phyloP scores from a whole-genome alignment of 1,140 invertebrate species.

The Pseudomyrmex dendroicus region DNA sequence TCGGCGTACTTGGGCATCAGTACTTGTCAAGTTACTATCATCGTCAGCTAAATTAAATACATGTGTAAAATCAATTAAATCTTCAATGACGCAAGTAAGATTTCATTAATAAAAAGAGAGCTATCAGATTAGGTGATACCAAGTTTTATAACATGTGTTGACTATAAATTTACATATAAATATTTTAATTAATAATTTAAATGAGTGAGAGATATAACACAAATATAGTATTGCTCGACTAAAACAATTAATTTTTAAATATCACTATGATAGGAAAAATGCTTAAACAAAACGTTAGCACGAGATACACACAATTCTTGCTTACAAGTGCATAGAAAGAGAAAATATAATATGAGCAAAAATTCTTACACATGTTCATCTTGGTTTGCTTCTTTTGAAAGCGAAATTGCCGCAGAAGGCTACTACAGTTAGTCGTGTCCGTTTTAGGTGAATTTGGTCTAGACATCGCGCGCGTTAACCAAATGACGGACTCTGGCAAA shows the following conservation, averaged over 20 bases:
- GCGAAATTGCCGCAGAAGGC: constrained; percentile 78
- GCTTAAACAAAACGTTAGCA: background rate
- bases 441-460: constrained; percentile 77
- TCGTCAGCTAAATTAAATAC: constrained; percentile 76
- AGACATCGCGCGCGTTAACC: constrained; percentile 78
- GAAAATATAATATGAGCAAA: background rate
- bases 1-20: constrained; percentile 76
- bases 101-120: background rate
- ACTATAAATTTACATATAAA: background rate
- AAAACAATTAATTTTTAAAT: background rate
- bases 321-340: background rate
- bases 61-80: background rate
- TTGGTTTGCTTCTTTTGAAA: constrained; percentile 80
- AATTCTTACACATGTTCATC: constrained; percentile 80
- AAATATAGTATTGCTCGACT: background rate
- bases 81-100: background rate
- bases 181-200: background rate
- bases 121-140: background rate
- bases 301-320: background rate
- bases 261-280: no score
- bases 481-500: constrained; percentile 63
- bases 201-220: background rate
- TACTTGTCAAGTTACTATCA: constrained; percentile 77
- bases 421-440: constrained; percentile 74
- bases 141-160: no score